A percentile compares a stretch with the other conserved stretches of the same genome.
Conservation (phyloP, 2,113 vertebrate species). For the Bambusicola thoracicus region DNA sequence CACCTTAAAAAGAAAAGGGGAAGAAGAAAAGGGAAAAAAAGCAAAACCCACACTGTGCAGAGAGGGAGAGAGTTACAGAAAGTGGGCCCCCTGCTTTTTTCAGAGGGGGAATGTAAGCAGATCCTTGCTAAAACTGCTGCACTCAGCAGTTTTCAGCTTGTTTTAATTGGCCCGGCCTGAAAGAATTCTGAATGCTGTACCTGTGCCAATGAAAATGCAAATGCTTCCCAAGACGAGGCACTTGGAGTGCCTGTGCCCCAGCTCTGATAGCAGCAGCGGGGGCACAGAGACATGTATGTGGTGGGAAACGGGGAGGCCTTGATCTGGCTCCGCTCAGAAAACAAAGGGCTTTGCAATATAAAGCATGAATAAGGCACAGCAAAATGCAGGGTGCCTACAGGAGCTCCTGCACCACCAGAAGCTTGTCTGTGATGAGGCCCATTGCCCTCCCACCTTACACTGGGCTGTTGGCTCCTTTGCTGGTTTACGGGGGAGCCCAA, state of each 20-base stretch:
- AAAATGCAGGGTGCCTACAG: background rate
- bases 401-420: background rate
- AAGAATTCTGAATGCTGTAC: conserved; percentile 80
- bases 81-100: conserved; percentile 71
- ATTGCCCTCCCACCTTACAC: background rate
- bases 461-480: background rate
- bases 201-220: conserved; percentile 79
- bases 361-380: background rate
- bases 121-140: conserved; percentile 73
- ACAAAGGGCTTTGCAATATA: conserved; percentile 13
- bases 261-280: conserved; percentile 50
- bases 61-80: conserved; percentile 52
- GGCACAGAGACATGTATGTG: background rate
- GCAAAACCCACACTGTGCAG: conserved; percentile 38
- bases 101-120: conserved; percentile 76
- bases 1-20: conserved; percentile 54
- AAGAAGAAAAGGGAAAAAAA: background rate
- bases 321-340: background rate
- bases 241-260: conserved; percentile 3
- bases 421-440: background rate
- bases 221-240: conserved; percentile 52
- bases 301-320: background rate
- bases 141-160: conserved; percentile 78
- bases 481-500: background rate
- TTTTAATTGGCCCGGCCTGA: conserved; percentile 82